Conservation (phyloP, 2,113 vertebrate genomes). For the Reinhardtius hippoglossoides region DNA sequence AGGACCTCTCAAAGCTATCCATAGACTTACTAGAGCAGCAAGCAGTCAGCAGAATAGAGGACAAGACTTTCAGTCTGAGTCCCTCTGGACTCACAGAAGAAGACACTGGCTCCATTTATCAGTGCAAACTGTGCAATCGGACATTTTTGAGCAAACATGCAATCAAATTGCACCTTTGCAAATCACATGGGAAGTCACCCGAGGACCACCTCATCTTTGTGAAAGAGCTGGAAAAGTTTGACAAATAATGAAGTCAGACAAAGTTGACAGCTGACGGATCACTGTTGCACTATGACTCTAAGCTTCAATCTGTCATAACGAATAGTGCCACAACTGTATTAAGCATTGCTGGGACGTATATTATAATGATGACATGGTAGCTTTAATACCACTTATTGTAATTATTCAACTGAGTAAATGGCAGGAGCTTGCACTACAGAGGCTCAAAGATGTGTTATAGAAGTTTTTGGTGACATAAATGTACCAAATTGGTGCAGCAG, state of each 20-base stretch:
- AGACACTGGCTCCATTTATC: conserved; percentile 91
- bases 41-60: conserved; percentile 88
- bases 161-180: conserved; percentile 99
- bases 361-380: conserved; percentile 48
- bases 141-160: conserved; percentile 99
- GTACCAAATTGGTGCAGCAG: conserved; percentile 57
- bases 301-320: conserved; percentile 70
- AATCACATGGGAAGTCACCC: conserved; percentile 99
- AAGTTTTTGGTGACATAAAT: conserved; percentile 37
- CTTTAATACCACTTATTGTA: conserved; percentile 64
- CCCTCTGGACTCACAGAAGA: conserved; percentile 91
- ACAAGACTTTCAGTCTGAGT: conserved; percentile 85
- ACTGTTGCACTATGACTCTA: conserved; percentile 89
- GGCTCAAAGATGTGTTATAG: conserved; percentile 38
- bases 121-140: conserved; percentile 98
- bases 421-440: conserved; percentile 34
- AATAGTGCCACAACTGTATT: conserved; percentile 68
- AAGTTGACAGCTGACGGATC: conserved; percentile 87
- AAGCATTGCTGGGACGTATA: conserved; percentile 30
- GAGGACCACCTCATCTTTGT: conserved; percentile 99
- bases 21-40: conserved; percentile 94
- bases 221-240: conserved; percentile 81
- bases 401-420: conserved; percentile 45
- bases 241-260: conserved; percentile 74
- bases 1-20: conserved; percentile 98